Percentiles rank a stretch among this genome's conserved stretches.
phyloP scores from a whole-genome alignment of 1,140 invertebrate species.

The Brachionus koreanus region DNA sequence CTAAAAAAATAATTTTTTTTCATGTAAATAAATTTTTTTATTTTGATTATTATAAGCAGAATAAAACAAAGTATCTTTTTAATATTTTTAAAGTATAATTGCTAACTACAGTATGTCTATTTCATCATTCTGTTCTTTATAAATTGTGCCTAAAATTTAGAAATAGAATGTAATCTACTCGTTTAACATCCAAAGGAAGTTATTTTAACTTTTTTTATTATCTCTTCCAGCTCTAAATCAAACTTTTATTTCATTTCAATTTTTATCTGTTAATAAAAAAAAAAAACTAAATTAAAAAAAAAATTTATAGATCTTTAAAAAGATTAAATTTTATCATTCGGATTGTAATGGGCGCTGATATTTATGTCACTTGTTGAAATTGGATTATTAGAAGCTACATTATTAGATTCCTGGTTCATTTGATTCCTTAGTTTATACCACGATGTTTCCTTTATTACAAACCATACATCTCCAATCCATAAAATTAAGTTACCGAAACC shows the following conservation, averaged over 20 bases:
- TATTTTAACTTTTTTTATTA: no score
- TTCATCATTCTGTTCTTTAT: no score
- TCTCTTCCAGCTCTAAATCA: no score
- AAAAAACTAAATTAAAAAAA: background rate
- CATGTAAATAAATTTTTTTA: no score
- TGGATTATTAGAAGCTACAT: background rate
- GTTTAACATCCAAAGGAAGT: no score
- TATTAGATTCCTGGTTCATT: background rate
- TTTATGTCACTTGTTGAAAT: background rate
- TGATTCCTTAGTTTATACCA: background rate
- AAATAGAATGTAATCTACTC: no score
- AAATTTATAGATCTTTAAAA: background rate
- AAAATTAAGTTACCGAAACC: conserved; percentile 36
- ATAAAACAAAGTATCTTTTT: no score
- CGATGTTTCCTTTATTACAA: conserved; percentile 30
- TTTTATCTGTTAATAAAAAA: background rate
- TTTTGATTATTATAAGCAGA: no score
- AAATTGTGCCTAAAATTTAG: no score
- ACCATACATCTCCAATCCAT: conserved; percentile 29
- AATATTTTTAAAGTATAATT: no score
- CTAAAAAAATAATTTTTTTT: no score
- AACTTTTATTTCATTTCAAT: background rate
- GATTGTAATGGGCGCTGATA: conserved; percentile 29
- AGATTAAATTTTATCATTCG: conserved; percentile 15
- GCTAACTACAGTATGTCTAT: no score